Evolutionary conservation across 2,113 vertebrate species (phyloP), one percentile per base, ranked within the genome.

Genomic region (Melanotaenia duboulayi): DNA sequence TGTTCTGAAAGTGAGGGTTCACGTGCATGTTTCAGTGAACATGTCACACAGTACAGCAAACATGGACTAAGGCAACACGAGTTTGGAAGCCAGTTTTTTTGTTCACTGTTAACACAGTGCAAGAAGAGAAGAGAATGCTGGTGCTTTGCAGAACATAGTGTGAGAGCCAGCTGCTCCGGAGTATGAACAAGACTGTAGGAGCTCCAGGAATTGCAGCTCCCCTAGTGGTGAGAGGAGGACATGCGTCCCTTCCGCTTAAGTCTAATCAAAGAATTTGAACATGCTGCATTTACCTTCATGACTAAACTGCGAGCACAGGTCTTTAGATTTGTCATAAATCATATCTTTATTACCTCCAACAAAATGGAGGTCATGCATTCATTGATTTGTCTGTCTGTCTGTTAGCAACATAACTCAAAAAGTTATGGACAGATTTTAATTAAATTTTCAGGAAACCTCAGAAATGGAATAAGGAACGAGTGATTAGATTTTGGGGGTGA

Each of bases 21-120:
- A 14, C 67, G 60, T 65, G 74, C 72, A 67, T 65, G 85, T 83
- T 63, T 76, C 46, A 50, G 73, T 65, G 76, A 80, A 81, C 72
- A 52, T 77, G 79, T 78, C 60, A 70, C 75, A 75, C 71, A 80
- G 58, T 39, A 74, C 72, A 78, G 20, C 23, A 46, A 62, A 62
- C 71, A 70, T 65, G 49, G 20, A 67, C 54, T 68, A 42, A 35
- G 60, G 44, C 49, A 70, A 71, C 75, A 76, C 59, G 67, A 80
- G 67, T 72, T 76, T 67, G 40, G 39, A 70, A 60, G 54, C 23
- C 49, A 50, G 20, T 37, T 17, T 14, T 58, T 17, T 74, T 59
- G 22, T 65, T 37, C 32, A 67, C 42, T 25, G 24, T 46, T 46
- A 62, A 50, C 20, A 51, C 25, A 22, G 37, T 59, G 59, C 25